Conservation (phyloP, 2,113 vertebrate genomes). For the Nothobranchius furzeri region DNA sequence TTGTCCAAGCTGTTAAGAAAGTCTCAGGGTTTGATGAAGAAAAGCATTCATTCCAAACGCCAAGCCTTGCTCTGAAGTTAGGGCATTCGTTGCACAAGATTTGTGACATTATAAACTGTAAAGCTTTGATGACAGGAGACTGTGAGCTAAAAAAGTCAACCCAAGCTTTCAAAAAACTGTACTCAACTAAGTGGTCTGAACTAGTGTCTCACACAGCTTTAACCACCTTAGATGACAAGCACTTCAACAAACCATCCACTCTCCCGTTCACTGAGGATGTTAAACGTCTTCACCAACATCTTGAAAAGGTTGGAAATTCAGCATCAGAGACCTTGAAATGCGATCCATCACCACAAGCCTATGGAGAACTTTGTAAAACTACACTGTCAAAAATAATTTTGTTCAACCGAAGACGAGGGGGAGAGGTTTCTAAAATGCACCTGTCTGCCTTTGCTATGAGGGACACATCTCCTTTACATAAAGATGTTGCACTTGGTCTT, state of each 20-base stretch:
- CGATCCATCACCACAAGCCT: neutral
- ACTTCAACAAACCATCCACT: slow-evolving; percentile 15
- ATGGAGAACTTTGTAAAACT: slow-evolving; percentile 3
- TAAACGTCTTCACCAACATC: slow-evolving; percentile 13
- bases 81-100: neutral
- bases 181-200: slow-evolving; percentile 12
- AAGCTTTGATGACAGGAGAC: slow-evolving; percentile 34
- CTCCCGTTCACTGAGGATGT: slow-evolving; percentile 15
- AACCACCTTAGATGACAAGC: neutral
- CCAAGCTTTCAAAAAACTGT: slow-evolving; percentile 5
- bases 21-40: neutral
- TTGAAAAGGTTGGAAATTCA: neutral
- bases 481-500: no score
- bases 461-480: neutral
- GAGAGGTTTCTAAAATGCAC: slow-evolving; percentile 18
- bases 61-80: no score
- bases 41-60: neutral
- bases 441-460: slow-evolving; percentile 6
- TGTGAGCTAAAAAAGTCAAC: slow-evolving; percentile 18
- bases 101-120: neutral
- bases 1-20: neutral
- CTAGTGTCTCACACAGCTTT: neutral
- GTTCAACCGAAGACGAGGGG: neutral
- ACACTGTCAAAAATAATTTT: slow-evolving; percentile 7
- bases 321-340: slow-evolving; percentile 2